These are phyloP conservation scores for Torymus aiolomorphi DNA, from an alignment of 2,888 invertebrate genomes.

Conservation along the genomic window DNA sequence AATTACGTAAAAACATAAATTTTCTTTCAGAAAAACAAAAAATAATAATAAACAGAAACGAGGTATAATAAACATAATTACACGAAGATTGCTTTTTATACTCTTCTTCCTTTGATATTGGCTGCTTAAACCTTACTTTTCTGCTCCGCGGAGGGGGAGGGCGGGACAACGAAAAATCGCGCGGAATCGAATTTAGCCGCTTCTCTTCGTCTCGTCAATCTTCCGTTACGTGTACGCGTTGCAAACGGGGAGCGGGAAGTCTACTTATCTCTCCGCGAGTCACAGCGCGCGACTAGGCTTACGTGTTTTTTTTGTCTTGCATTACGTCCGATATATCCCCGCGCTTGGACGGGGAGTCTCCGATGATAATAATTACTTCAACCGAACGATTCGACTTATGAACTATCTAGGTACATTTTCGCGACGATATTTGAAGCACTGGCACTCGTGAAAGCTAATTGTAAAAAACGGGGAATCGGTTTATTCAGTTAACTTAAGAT, in stretches of 20 bases:
- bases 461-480: constrained; percentile 17
- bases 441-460: constrained; percentile 57
- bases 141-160: too few relatives aligned
- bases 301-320: constrained; percentile 1
- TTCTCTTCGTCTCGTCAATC: too few relatives aligned
- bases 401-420: constrained; percentile 49
- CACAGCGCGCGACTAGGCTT: constrained; percentile 31
- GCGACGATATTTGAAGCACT: constrained; percentile 52
- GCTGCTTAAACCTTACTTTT: too few relatives aligned
- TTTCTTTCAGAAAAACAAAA: background rate
- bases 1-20: background rate
- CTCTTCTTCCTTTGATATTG: background rate
- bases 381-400: constrained; percentile 40
- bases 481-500: constrained; percentile 12
- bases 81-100: background rate
- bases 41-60: background rate
- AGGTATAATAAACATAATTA: background rate
- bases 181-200: too few relatives aligned
- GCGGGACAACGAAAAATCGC: too few relatives aligned
- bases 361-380: background rate
- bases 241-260: background rate
- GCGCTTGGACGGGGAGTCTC: background rate
- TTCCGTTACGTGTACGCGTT: background rate
- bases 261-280: constrained; percentile 18
- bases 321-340: background rate